Percentiles rank a stretch among this genome's conserved stretches.
phyloP scores from a whole-genome alignment of 2,113 vertebrate species.

The Pampusana beccarii region DNA sequence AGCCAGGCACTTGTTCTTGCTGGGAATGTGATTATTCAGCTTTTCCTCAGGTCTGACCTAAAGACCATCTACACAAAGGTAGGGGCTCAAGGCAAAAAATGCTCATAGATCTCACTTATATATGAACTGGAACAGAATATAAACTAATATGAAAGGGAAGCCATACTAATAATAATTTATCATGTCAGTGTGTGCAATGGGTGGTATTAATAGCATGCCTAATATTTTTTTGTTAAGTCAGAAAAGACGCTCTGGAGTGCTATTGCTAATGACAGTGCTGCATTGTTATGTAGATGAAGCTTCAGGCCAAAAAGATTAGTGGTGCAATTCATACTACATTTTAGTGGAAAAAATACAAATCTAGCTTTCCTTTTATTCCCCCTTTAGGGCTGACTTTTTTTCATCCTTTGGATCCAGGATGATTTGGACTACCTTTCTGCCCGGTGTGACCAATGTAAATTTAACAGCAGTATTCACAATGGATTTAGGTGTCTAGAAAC shows the following conservation, averaged over 20 bases:
- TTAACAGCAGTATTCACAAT: background rate
- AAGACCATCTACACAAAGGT: background rate
- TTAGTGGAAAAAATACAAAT: background rate
- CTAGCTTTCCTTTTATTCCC: background rate
- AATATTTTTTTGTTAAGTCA: constrained; percentile 47
- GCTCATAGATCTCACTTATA: constrained; percentile 18
- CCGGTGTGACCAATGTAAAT: background rate
- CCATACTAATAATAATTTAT: constrained; percentile 32
- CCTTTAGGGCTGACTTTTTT: background rate
- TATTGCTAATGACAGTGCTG: constrained; percentile 10
- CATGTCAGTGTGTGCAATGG: background rate
- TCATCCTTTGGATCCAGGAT: background rate
- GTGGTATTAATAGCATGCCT: constrained; percentile 14
- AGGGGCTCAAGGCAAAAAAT: background rate
- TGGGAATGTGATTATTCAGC: background rate
- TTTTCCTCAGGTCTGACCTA: background rate
- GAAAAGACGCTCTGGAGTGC: constrained; percentile 25
- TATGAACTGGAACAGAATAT: constrained; percentile 35
- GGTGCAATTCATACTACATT: background rate
- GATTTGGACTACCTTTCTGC: background rate
- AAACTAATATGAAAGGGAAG: background rate
- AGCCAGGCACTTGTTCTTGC: background rate
- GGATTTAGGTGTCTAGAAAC: background rate
- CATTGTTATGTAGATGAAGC: background rate
- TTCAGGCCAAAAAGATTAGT: background rate